Percentiles rank a stretch among this genome's conserved stretches.
phyloP scores from a whole-genome alignment of 2,888 invertebrate genomes.

The Morpho deidamia region DNA sequence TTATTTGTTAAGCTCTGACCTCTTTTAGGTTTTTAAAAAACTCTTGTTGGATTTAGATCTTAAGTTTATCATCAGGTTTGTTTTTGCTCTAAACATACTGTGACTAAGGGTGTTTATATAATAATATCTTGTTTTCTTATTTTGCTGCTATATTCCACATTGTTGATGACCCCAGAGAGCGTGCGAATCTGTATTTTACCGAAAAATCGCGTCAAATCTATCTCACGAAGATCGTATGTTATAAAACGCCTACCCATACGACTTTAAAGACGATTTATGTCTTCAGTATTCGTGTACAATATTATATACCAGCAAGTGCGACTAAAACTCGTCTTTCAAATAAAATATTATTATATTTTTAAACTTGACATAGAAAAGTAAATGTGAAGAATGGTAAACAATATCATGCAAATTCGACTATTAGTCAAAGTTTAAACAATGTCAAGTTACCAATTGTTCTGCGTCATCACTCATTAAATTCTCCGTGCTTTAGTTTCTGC shows the following conservation, averaged over 20 bases:
- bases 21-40: too few species aligned
- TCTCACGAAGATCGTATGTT: slow-evolving; percentile 60
- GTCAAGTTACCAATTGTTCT: neutral
- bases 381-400: too few species aligned
- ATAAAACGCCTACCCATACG: slow-evolving; percentile 42
- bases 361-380: neutral
- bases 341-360: too few species aligned
- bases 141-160: neutral
- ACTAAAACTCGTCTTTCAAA: neutral
- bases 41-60: too few species aligned
- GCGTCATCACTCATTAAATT: slow-evolving; percentile 2
- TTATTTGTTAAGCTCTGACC: too few species aligned
- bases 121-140: too few species aligned
- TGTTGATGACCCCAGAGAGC: slow-evolving; percentile 8
- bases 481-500: slow-evolving; percentile 17
- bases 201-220: slow-evolving; percentile 43
- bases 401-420: too few species aligned
- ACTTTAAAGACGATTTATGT: slow-evolving; percentile 50
- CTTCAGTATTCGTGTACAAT: slow-evolving; percentile 2
- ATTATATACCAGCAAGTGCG: slow-evolving; percentile 1
- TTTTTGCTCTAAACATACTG: too few species aligned
- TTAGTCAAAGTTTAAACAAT: neutral
- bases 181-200: slow-evolving; percentile 18
- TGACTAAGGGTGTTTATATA: too few species aligned
- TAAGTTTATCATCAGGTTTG: too few species aligned